phyloP scores from a whole-genome alignment of 2,888 invertebrate genomes.

The Drosophila quinaria region DNA sequence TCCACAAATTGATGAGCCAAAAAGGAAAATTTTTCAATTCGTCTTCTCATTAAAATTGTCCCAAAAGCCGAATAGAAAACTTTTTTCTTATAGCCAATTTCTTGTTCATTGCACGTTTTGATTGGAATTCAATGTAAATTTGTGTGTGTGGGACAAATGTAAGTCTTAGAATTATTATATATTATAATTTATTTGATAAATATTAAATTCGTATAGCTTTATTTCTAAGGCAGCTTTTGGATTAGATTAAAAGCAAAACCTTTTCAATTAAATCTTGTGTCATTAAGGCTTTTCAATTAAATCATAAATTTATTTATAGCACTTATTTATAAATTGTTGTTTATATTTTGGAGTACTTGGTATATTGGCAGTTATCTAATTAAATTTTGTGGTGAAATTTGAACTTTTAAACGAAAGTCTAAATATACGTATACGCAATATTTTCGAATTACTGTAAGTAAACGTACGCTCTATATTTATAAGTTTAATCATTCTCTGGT shows the following conservation, averaged over 20 bases:
- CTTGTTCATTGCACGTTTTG: slow-evolving; percentile 46
- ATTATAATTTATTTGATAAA: slow-evolving; percentile 36
- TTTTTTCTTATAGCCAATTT: slow-evolving; percentile 30
- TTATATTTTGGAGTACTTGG: not conserved
- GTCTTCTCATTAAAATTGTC: slow-evolving; percentile 51
- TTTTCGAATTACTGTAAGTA: no score
- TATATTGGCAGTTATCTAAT: not conserved
- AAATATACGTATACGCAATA: no score
- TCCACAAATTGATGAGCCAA: slow-evolving; percentile 21
- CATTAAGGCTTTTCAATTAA: not conserved
- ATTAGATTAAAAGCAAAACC: not conserved
- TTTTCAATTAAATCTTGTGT: not conserved
- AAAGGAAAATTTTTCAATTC: slow-evolving; percentile 22
- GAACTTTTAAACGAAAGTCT: not conserved
- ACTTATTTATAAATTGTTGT: not conserved
- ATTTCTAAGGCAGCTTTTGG: not conserved
- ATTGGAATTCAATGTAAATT: slow-evolving; percentile 46
- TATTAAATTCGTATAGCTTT: not conserved
- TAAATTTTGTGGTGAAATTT: slow-evolving; percentile 8
- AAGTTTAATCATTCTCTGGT: not conserved
- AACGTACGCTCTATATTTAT: not conserved
- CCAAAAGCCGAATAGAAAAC: slow-evolving; percentile 6
- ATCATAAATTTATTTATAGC: no score
- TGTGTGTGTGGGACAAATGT: slow-evolving; percentile 18
- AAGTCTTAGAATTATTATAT: slow-evolving; percentile 39